Evolutionary conservation across 2,113 vertebrate species (phyloP).

Genomic region (Meriones unguiculatus): DNA sequence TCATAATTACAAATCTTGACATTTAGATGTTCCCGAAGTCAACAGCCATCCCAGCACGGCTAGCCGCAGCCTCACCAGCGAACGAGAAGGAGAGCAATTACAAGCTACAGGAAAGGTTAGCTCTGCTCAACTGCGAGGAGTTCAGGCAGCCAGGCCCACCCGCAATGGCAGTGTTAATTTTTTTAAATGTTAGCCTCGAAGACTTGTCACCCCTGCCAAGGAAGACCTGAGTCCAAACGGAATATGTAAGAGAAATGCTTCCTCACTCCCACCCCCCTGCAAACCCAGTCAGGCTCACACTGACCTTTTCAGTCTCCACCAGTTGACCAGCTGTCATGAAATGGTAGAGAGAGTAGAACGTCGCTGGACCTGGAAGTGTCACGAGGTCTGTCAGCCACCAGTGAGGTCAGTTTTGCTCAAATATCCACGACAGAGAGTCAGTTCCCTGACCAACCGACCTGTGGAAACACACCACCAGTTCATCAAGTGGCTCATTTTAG

Average conservation of each 20-base stretch:
- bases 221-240: slow-evolving; percentile 74
- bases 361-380: slow-evolving; percentile 59
- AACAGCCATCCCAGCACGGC: slow-evolving; percentile 82
- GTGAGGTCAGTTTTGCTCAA: slow-evolving; percentile 72
- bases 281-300: slow-evolving; percentile 24
- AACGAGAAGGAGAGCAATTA: slow-evolving; percentile 72
- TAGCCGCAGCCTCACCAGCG: slow-evolving; percentile 78
- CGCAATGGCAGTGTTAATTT: slow-evolving; percentile 82
- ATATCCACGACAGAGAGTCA: slow-evolving; percentile 26
- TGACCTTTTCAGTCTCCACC: slow-evolving; percentile 77
- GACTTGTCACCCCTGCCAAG: slow-evolving; percentile 70
- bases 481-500: slow-evolving; percentile 52
- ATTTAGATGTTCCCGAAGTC: slow-evolving; percentile 83
- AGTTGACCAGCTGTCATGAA: slow-evolving; percentile 70
- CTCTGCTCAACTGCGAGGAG: slow-evolving; percentile 73
- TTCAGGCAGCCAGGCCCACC: slow-evolving; percentile 80
- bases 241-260: slow-evolving; percentile 62
- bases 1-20: slow-evolving; percentile 89
- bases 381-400: slow-evolving; percentile 36
- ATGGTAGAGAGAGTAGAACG: slow-evolving; percentile 45
- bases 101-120: slow-evolving; percentile 83
- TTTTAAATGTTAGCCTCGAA: slow-evolving; percentile 79
- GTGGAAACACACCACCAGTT: slow-evolving; percentile 57
- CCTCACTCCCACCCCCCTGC: slow-evolving; percentile 45
- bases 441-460: slow-evolving; percentile 35